A percentile compares a stretch with the other conserved stretches of the same genome.
phyloP scores from a whole-genome alignment of 2,113 vertebrate species.

The Aplodontia rufa region DNA sequence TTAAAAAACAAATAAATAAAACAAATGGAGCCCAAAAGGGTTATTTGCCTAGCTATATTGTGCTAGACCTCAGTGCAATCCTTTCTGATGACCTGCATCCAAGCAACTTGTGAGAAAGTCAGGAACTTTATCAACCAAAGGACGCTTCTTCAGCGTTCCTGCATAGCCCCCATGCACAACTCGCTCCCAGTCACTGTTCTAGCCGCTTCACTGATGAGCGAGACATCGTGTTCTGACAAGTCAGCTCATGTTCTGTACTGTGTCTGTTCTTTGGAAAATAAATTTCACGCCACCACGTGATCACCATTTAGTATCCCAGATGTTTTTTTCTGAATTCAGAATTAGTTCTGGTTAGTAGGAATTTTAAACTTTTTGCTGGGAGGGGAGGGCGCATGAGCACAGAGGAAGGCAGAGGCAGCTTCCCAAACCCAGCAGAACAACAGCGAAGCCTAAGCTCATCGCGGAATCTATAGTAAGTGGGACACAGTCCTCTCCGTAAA shows the following conservation, averaged over 20 bases:
- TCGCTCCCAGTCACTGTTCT: background rate
- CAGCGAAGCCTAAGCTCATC: background rate
- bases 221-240: constrained; percentile 23
- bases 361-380: background rate
- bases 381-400: background rate
- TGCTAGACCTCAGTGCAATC: background rate
- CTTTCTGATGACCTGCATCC: background rate
- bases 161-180: rapidly evolving
- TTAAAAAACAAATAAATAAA: too few relatives aligned
- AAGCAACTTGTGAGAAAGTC: background rate
- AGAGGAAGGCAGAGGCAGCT: background rate
- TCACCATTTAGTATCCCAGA: constrained; percentile 12
- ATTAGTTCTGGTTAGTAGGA: constrained; percentile 21
- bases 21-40: background rate
- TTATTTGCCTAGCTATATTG: background rate
- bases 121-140: background rate
- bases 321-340: constrained; percentile 59
- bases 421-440: background rate
- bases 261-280: constrained; percentile 43
- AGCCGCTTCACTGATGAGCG: background rate
- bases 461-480: background rate
- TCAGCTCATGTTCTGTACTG: constrained; percentile 4
- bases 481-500: background rate
- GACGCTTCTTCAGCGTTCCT: background rate
- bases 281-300: constrained; percentile 35